A percentile compares a stretch with the other conserved stretches of the same genome.
These are phyloP conservation scores for Lepilemur septentrionalis DNA, from an alignment of 2,797 vertebrate genomes.

Conservation along the genomic window DNA sequence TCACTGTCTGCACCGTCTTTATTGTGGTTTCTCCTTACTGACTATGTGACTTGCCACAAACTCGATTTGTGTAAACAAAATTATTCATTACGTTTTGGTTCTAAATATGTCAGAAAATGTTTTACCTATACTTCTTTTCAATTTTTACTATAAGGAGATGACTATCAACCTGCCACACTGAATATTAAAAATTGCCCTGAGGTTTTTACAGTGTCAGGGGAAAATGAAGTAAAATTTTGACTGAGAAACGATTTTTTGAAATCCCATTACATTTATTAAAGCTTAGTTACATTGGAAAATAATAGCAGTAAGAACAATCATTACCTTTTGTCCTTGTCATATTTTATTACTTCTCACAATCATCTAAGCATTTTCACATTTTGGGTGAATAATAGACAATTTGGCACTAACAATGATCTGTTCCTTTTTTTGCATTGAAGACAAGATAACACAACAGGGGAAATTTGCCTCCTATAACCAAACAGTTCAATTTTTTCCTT, in stretches of 20 bases:
- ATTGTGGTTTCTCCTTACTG: neutral
- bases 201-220: no score
- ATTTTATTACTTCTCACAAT: neutral
- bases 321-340: neutral
- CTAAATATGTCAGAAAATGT: neutral
- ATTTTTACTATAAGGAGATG: neutral
- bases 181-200: neutral
- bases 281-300: neutral
- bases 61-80: neutral
- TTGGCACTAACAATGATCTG: neutral
- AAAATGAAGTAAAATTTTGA: neutral
- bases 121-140: neutral
- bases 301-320: neutral
- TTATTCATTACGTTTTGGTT: neutral
- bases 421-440: neutral
- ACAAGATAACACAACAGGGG: neutral
- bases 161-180: neutral
- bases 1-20: neutral
- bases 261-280: neutral
- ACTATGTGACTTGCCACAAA: neutral
- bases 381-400: neutral
- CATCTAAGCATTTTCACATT: neutral
- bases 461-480: neutral
- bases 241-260: neutral
- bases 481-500: neutral